phyloP scores from a whole-genome alignment of 2,113 vertebrate genomes.

The Sylvietta virens region DNA sequence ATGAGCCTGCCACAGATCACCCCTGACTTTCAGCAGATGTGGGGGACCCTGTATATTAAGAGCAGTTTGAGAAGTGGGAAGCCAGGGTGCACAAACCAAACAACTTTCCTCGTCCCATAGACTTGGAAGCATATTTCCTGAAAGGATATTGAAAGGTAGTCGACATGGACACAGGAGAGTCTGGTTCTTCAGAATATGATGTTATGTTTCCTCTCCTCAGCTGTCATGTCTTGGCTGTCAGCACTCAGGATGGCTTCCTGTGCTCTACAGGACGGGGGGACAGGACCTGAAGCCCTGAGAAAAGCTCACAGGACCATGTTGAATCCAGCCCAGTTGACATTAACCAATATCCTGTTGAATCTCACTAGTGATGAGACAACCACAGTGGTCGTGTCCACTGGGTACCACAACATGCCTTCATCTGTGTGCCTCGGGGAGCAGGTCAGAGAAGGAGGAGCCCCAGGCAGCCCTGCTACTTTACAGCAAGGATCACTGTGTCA shows the following conservation, averaged over 20 bases:
- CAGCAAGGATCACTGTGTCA: not conserved
- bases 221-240: not conserved
- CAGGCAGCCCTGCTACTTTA: not conserved
- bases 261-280: not conserved
- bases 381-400: not conserved
- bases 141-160: not conserved
- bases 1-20: not conserved
- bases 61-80: not conserved
- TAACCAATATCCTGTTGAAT: not conserved
- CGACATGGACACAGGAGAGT: not conserved
- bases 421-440: not conserved
- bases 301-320: not conserved
- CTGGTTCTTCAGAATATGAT: not conserved
- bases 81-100: not conserved
- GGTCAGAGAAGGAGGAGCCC: not conserved
- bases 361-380: not conserved
- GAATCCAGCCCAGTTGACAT: not conserved
- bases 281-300: not conserved
- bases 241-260: not conserved
- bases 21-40: not conserved
- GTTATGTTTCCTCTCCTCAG: not conserved
- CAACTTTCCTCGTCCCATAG: not conserved
- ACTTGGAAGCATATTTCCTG: not conserved
- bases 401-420: not conserved
- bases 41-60: accelerated